Evolutionary conservation across 2,888 invertebrate species (phyloP).

Genomic region (Dusona sp.): DNA sequence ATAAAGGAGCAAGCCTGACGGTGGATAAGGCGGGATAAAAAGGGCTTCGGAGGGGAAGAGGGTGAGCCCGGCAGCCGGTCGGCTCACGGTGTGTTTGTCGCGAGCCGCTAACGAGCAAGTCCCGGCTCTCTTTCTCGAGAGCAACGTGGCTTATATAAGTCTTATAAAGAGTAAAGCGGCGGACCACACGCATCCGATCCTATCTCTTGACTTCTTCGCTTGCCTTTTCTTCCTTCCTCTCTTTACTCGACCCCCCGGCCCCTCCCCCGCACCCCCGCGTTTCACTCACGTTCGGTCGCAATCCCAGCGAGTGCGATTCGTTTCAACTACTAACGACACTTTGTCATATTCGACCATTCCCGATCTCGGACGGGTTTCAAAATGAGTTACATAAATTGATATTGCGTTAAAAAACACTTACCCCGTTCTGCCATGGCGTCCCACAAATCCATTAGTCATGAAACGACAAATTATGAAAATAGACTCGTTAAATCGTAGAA

Average conservation of each 20-base stretch:
- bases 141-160: constrained; percentile 82
- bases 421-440: constrained; percentile 78
- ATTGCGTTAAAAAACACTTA: constrained; percentile 72
- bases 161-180: constrained; percentile 83
- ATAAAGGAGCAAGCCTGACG: constrained; percentile 24
- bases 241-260: constrained; percentile 28
- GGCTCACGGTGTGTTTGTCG: constrained; percentile 81
- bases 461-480: constrained; percentile 32
- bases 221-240: constrained; percentile 62
- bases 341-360: constrained; percentile 64
- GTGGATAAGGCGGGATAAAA: constrained; percentile 6
- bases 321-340: constrained; percentile 45
- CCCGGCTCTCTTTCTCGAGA: constrained; percentile 71
- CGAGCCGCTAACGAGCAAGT: constrained; percentile 84
- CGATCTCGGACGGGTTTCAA: constrained; percentile 9
- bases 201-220: constrained; percentile 79
- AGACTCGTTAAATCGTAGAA: background rate
- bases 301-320: constrained; percentile 52
- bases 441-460: background rate
- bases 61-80: constrained; percentile 44
- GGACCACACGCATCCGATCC: constrained; percentile 85
- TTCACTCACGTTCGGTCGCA: constrained; percentile 48
- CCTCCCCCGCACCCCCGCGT: constrained; percentile 12
- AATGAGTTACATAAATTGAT: background rate
- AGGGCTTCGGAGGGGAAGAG: constrained; percentile 4